phyloP scores from a whole-genome alignment of 2,113 vertebrate genomes.

The Paradoxurus hermaphroditus region DNA sequence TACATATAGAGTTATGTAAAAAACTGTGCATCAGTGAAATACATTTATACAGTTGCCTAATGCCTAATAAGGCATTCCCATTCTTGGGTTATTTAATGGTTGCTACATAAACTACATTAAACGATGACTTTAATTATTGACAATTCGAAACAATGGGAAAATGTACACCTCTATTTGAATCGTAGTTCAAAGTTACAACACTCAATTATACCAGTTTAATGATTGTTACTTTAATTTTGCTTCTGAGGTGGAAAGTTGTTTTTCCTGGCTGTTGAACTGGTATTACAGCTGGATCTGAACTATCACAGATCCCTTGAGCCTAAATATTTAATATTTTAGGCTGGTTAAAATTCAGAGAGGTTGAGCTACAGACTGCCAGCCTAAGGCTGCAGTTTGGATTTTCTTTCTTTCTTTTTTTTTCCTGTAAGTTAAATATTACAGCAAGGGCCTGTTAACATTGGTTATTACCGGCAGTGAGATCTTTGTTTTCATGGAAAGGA shows the following conservation, averaged over 20 bases:
- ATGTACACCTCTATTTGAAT: conserved; percentile 17
- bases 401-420: background rate
- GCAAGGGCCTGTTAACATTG: background rate
- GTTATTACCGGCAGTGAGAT: background rate
- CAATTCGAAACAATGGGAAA: conserved; percentile 20
- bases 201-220: conserved; percentile 1
- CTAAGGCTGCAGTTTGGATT: background rate
- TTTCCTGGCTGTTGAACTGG: conserved; percentile 37
- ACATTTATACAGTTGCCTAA: background rate
- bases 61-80: background rate
- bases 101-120: conserved; percentile 14
- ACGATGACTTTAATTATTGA: conserved; percentile 22
- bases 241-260: conserved; percentile 18
- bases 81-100: background rate
- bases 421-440: background rate
- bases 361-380: background rate
- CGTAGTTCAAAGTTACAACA: background rate
- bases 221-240: conserved; percentile 36
- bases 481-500: background rate
- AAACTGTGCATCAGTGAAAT: background rate
- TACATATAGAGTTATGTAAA: background rate
- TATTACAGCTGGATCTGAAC: conserved; percentile 29
- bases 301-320: background rate
- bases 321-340: conserved; percentile 49
- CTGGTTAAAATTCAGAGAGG: background rate